These are phyloP conservation scores for Palythoa grandiflora DNA, from an alignment of 92 coral and sea anemone genomes.

Conservation along the genomic window DNA sequence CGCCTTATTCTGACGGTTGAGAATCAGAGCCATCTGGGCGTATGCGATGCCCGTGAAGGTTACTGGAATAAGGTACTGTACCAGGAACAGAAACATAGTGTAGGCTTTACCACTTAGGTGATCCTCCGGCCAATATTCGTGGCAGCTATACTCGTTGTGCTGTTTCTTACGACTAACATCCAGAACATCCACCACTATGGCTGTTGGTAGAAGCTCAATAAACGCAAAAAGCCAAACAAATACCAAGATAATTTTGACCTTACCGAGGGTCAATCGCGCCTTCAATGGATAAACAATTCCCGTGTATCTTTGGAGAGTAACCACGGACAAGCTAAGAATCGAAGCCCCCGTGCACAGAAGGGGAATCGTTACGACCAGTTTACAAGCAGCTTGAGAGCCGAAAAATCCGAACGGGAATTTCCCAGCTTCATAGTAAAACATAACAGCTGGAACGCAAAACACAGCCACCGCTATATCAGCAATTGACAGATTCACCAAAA, in stretches of 20 bases:
- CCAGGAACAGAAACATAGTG: slow-evolving; percentile 82
- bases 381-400: slow-evolving; percentile 89
- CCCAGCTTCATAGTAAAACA: slow-evolving; percentile 85
- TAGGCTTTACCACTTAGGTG: slow-evolving; percentile 66
- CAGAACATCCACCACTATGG: slow-evolving; percentile 72
- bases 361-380: slow-evolving; percentile 79
- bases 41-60: slow-evolving; percentile 81
- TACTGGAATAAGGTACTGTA: slow-evolving; percentile 79
- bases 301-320: slow-evolving; percentile 86
- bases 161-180: slow-evolving; percentile 68
- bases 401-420: slow-evolving; percentile 92
- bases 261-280: slow-evolving; percentile 78
- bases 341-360: slow-evolving; percentile 89
- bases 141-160: slow-evolving; percentile 82
- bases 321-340: slow-evolving; percentile 76
- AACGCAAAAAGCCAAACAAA: slow-evolving; percentile 85
- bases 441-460: slow-evolving; percentile 78
- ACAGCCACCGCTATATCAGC: slow-evolving; percentile 87
- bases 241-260: slow-evolving; percentile 78
- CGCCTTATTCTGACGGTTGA: slow-evolving; percentile 73
- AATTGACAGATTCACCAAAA: slow-evolving; percentile 80
- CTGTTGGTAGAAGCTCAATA: slow-evolving; percentile 75
- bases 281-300: slow-evolving; percentile 92
- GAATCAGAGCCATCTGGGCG: slow-evolving; percentile 82
- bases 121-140: slow-evolving; percentile 73